Base-by-base conservation (phyloP, 2,888 invertebrate genomes). In the Cotesia congregata region DNA sequence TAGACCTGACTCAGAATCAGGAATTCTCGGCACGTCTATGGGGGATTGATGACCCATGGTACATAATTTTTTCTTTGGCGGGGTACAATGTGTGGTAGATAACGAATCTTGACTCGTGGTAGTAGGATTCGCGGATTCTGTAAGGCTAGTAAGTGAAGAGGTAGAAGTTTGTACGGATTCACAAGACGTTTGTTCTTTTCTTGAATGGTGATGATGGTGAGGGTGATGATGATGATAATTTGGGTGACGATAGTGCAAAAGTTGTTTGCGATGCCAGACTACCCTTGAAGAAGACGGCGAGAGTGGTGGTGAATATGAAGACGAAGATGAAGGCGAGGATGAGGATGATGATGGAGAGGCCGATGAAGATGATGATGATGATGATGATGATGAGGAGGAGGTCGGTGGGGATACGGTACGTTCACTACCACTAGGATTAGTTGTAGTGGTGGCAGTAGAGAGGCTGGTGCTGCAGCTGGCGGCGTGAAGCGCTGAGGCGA, bases 11-110 rank as follows among this genome's bases (percentile, higher is more conserved):
- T 84, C 80, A 7, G 77, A 67, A 41, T 80, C 77, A 88, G 78
- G 9, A 71, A 60, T 77, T 65, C 30, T 78, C 72, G 67, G 78
- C 80, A 60, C 41, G 73, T 80, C 74, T 81, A 78, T 6, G 75
- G 78, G 4, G 83, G 81, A 30, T 39, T 81, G 83, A 76, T 86
- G 85, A 71, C 85, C 86, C 65, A 82, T 82, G 20, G 84, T 82
- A 76, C 87, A 88, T 5, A 86, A 69, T 30, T 86, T 85, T 79
- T 88, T 88, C 78, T 87, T 88, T 15, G 85, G 85, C 9, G 85
- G 83, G 6, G 83, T 83, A 15, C 80, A 71, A 62, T 78, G 79
- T 15, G 80, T 69, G 20, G 68, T 74, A 3, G 80, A 41, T 62
- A 61, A 71, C 5, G 71, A 3, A 62, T 68, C 75, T 50, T 38